These are phyloP conservation scores for Fulmarus glacialis DNA, from an alignment of 2,113 vertebrate genomes.

Conservation along the genomic window DNA sequence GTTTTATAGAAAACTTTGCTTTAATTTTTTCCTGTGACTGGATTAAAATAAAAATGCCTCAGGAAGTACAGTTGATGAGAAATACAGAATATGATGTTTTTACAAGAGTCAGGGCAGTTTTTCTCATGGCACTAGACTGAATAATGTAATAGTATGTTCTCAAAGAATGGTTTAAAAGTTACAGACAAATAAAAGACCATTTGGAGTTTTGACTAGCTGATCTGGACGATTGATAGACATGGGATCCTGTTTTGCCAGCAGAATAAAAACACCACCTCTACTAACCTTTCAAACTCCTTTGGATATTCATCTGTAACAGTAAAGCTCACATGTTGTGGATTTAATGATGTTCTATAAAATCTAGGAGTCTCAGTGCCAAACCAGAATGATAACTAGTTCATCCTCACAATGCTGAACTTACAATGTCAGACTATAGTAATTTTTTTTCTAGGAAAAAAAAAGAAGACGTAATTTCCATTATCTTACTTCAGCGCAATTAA, in stretches of 20 bases:
- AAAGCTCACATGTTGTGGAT: background rate
- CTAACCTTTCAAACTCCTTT: background rate
- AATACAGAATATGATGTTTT: background rate
- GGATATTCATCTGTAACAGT: background rate
- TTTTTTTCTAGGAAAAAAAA: background rate
- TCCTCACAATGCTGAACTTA: background rate
- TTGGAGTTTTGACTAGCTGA: background rate
- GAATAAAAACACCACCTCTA: background rate
- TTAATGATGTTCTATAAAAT: background rate
- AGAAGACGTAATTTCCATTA: background rate
- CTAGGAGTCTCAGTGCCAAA: background rate
- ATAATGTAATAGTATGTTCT: background rate
- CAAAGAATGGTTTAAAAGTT: background rate
- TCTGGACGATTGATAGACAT: background rate
- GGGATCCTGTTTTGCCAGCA: background rate
- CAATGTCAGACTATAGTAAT: background rate
- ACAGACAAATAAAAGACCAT: background rate
- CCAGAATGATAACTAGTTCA: background rate
- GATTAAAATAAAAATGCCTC: background rate
- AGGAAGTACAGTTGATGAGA: background rate
- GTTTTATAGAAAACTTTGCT: background rate
- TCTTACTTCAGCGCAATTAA: background rate
- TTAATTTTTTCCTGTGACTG: background rate
- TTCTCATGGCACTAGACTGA: background rate
- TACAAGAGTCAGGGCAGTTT: background rate